Base-by-base conservation (phyloP, 2,113 vertebrate species). In the Corythornis madagascariensis region DNA sequence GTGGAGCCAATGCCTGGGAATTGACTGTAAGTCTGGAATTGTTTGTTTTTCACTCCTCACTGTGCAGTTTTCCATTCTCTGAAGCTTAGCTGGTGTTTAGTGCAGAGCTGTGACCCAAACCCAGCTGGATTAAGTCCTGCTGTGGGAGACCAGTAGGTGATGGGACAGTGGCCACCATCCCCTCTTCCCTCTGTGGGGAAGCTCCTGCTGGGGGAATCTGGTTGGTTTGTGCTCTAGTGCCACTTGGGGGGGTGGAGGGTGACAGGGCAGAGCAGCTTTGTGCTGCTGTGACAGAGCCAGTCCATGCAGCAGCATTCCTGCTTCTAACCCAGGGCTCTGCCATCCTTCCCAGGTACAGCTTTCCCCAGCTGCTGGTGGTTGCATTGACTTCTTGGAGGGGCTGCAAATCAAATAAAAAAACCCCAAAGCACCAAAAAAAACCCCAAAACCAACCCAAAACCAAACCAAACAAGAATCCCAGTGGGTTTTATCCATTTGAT, bases 31-130 rank as follows among this genome's bases (percentile, higher is more conserved):
- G 93, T 85, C 93, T 83, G 83, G 92, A 94, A 88, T 78, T 38
- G 38, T 93, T 95, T 97, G 94, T 71, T 96, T 98, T 96, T 96
- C 85, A 80, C 96, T 94, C 91, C 97, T 45, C 96, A 92, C 94
- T 79, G 94, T 96, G 92, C 93, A 94, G 74, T 90, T 96, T 95
- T 96, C 94, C 96, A 97, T 97, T 96, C 92, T 97, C 83, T 94
- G 96, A 94, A 87, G 96, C 94, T 96, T 97, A 93, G 94, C 96
- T 97, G 95, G 94, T 97, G 92, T 92, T 94, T 95, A 94, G 95
- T 97, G 96, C 92, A 96, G 92, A 97, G 94, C 96, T 94, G 82
- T 97, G 96, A 95, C 88, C 96, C 91, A 47, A 86, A 95, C 88
- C 72, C 76, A 96, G 57, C 91, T 93, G 83, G 95, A 71, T 93